These are phyloP conservation scores for Idaea aversata DNA, from an alignment of 2,888 invertebrate species.

Conservation along the genomic window DNA sequence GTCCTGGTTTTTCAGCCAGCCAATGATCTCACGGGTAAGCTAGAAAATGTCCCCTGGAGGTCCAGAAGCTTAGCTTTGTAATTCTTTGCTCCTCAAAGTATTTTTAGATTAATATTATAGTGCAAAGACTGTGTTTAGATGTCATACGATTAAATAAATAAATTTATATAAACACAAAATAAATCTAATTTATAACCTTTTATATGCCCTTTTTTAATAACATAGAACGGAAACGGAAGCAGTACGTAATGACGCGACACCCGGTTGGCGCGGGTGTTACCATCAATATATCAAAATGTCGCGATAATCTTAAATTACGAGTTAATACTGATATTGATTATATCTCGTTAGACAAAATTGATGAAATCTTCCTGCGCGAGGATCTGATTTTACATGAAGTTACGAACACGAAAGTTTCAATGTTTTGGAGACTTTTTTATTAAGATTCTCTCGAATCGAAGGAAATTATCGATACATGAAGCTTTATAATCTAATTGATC, in stretches of 20 bases:
- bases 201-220: not conserved
- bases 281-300: not conserved
- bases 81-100: too few relatives aligned
- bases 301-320: conserved; percentile 3
- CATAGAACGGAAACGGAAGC: not conserved
- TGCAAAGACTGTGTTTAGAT: too few relatives aligned
- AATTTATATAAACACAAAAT: too few relatives aligned
- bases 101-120: too few relatives aligned
- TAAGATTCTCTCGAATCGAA: too few relatives aligned
- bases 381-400: conserved; percentile 24
- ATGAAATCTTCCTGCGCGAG: conserved; percentile 13
- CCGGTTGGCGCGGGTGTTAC: not conserved
- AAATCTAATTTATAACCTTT: not conserved
- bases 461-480: too few relatives aligned
- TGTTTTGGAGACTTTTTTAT: not conserved
- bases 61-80: too few relatives aligned
- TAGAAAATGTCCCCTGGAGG: too few relatives aligned
- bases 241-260: not conserved
- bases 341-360: conserved; percentile 13
- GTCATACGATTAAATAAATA: too few relatives aligned
- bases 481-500: too few relatives aligned
- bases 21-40: too few relatives aligned
- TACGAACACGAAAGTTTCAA: conserved; percentile 13
- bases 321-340: conserved; percentile 15
- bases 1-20: too few relatives aligned